Base-by-base conservation (phyloP, 2,888 invertebrate genomes). In the Opisthograptis luteolata region DNA sequence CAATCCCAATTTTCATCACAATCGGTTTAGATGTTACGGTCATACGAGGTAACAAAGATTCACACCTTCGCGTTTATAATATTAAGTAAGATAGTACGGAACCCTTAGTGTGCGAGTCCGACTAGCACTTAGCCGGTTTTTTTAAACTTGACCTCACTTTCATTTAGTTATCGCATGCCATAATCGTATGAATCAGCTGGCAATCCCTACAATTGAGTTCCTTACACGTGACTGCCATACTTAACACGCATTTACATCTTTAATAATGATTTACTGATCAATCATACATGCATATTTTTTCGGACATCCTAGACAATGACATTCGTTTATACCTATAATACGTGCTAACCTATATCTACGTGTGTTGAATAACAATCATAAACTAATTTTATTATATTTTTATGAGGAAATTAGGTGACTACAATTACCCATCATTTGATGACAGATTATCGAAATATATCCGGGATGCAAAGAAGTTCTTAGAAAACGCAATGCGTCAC, bases 171-270 rank as follows among this genome's bases (percentile, higher is more conserved):
- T 48, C 20, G 22, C 54, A 37, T 49, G 7, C 52, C 50, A 52
- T 56, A 57, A 48, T 46, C 34, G 70, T 60, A 73, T 87, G 87
- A 88, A 78, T 88, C 87, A 88, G 73, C 77, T 68, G 87, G 84
- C 85, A 86, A 84, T 83, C 81, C 87, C 86, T 52, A 64, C 67
- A 63, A 71, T 70, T 71, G 66, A 70, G 80, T 81, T 86, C 86
- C 84, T 82, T 62, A 72, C 73, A 54, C 82, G 85, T 87, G 88
- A 80, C 75, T 66, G 55, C 62, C 78, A 81, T 82, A 68, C 66
- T 66, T 70, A 73, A 62, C 65, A 58, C 14, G 1, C 17, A 40
- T 25, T 32, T 40, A 50, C 41, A 45, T 39, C 22, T 36, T 22
- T 52, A 35, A n/a, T 42, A 36, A 44, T 48, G 44, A 35, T 40